Evolutionary conservation across 2,888 invertebrate genomes (phyloP).

Genomic region (Cryptops parisi): DNA sequence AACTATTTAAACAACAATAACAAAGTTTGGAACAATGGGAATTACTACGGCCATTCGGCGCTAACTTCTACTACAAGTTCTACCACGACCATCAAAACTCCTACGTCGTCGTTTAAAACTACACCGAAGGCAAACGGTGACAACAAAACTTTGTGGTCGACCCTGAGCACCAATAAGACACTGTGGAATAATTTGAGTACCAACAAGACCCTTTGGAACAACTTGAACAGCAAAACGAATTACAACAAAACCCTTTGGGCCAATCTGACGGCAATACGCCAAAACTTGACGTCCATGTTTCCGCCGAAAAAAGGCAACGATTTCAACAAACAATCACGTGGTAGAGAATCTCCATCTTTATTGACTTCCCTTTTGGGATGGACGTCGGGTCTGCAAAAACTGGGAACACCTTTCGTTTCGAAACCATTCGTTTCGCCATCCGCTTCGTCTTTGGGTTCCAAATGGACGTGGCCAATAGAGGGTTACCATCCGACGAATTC

Average conservation of each 20-base stretch:
- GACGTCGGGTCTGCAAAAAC: not conserved
- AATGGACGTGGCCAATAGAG: not conserved
- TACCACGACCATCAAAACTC: too few relatives aligned
- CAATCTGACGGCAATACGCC: not conserved
- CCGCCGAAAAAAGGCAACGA: not conserved
- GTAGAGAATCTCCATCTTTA: not conserved
- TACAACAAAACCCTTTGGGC: not conserved
- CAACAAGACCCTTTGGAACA: too few relatives aligned
- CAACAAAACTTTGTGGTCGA: too few relatives aligned
- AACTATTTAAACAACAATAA: too few relatives aligned
- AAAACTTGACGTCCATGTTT: not conserved
- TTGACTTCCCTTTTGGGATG: not conserved
- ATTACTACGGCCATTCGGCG: too few relatives aligned
- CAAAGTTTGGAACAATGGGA: too few relatives aligned
- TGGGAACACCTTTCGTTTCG: not conserved
- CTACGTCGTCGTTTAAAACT: too few relatives aligned
- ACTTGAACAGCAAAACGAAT: too few relatives aligned
- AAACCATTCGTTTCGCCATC: not conserved
- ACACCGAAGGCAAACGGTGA: too few relatives aligned
- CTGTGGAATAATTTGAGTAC: too few relatives aligned
- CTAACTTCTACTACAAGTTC: too few relatives aligned
- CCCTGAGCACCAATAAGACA: too few relatives aligned
- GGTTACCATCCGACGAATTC: not conserved
- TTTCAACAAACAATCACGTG: not conserved
- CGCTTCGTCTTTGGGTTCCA: not conserved